Base-by-base conservation (phyloP, 2,797 vertebrate species). In the Chaenodraco wilsoni region DNA sequence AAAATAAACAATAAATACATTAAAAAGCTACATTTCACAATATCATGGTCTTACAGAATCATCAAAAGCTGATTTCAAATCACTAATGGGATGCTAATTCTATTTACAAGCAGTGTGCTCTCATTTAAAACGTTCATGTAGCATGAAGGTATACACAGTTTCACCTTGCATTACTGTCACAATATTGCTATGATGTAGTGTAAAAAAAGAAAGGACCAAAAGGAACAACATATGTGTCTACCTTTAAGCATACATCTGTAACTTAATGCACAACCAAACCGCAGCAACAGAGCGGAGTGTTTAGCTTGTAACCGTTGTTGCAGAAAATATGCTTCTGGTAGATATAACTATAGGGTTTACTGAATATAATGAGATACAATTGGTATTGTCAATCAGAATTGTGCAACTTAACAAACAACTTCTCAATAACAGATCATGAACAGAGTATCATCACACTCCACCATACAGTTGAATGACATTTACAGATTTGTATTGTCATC, bases 151-250 rank as follows among this genome's bases (percentile, higher is more conserved):
- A 60, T 54, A 78, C 60, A 83, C 48, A 66, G 21, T 82, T 85
- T 81, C 45, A 81, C 67, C 44, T 73, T 65, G 54, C 5, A 21
- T 68, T 68, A 76, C 56, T 55, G 65, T 16, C 74, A 86, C 79
- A 41, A 74, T 78, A 69, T 81, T 77, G 63, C 40, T 63, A 68
- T 64, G 55, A 67, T 56, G 19, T 66, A 41, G 79, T 62, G 40
- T 27, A 4, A 63, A 48, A 69, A 43, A 68, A 64, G 15, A 75
- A 46, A 54, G 19, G 54, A 67, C 52, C 49, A 74, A 56, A 79
- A 5, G 3, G 10, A 80, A 76, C 1, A 8, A 11, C 43, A 63
- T 31, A 64, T 57, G 51, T 57, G 51, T 54, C 31, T 19, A 31
- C n/a, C 43, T 61, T 55, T 37, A 66, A 70, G 52, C 57, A 72